These are phyloP conservation scores for Shargacucullia verbasci DNA, from an alignment of 2,888 invertebrate species.

Conservation along the genomic window DNA sequence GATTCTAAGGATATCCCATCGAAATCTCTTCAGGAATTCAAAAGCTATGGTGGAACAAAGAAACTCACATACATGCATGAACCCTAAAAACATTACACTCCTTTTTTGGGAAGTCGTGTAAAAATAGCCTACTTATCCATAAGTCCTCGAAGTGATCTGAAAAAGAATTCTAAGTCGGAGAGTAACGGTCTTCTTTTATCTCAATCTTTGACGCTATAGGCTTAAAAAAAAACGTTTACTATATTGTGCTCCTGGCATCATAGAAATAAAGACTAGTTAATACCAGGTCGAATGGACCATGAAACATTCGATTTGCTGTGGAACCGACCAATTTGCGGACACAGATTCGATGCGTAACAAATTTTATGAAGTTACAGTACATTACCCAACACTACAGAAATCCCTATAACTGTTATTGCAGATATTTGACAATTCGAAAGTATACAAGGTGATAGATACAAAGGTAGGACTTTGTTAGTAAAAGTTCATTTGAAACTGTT, in stretches of 20 bases:
- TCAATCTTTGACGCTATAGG: conserved; percentile 2
- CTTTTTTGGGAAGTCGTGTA: too few relatives aligned
- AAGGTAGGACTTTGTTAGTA: too few relatives aligned
- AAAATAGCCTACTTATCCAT: too few relatives aligned
- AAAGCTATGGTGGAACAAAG: too few relatives aligned
- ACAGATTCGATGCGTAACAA: conserved; percentile 26
- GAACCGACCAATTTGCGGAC: conserved; percentile 20
- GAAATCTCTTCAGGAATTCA: too few relatives aligned
- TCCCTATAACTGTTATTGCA: conserved; percentile 31
- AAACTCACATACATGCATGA: too few relatives aligned
- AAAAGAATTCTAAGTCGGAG: too few relatives aligned
- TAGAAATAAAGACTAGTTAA: not conserved
- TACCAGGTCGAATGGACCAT: conserved; percentile 32
- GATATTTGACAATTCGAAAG: conserved; percentile 14
- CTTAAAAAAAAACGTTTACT: too few relatives aligned
- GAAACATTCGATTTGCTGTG: conserved; percentile 45
- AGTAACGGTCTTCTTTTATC: conserved; percentile 24
- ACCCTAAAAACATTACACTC: too few relatives aligned
- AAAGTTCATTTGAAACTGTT: not conserved
- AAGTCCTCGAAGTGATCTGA: too few relatives aligned
- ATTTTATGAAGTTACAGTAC: conserved; percentile 34
- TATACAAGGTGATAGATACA: conserved; percentile 27
- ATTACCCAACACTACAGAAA: conserved; percentile 16
- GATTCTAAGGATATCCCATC: too few relatives aligned
- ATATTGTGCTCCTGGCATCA: conserved; percentile 11